A percentile compares a stretch with the other conserved stretches of the same genome.
Evolutionary conservation across 2,113 vertebrate species (phyloP).

Genomic region (Aegypius monachus): DNA sequence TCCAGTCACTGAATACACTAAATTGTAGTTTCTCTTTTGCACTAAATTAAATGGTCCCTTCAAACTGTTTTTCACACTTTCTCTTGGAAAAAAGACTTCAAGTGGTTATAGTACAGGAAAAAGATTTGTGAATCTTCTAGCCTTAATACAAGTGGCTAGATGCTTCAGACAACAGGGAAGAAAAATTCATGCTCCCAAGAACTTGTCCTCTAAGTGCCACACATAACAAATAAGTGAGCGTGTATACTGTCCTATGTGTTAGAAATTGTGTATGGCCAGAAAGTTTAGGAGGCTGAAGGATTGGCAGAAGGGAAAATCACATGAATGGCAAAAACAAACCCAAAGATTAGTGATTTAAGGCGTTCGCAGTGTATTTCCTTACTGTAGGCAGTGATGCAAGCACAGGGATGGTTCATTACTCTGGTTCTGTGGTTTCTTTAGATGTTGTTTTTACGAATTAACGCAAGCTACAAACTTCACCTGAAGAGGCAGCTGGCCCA

Average conservation of each 20-base stretch:
- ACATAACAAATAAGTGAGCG: accelerated
- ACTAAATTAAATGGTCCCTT: background rate
- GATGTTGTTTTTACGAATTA: conserved; percentile 94
- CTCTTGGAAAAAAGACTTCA: background rate
- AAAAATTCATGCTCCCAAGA: background rate
- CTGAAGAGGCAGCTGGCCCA: conserved; percentile 92
- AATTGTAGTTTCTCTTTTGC: background rate
- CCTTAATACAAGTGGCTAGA: background rate
- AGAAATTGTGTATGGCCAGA: background rate
- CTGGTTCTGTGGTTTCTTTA: conserved; percentile 50
- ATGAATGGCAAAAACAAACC: background rate
- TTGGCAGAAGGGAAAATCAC: background rate
- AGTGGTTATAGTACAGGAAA: background rate
- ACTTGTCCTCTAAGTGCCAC: background rate
- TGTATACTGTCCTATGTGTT: background rate
- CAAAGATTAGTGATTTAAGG: accelerated
- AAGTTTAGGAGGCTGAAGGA: background rate
- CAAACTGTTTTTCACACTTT: background rate
- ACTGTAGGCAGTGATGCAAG: background rate
- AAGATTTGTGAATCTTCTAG: background rate
- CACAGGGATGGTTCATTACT: background rate
- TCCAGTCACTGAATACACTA: background rate
- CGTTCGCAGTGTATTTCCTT: background rate
- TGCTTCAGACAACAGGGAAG: background rate
- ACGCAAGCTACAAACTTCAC: conserved; percentile 91